Evolutionary conservation across 2,888 invertebrate genomes (phyloP), one percentile per base, ranked within the genome.

Genomic region (Synergus gifuensis): DNA sequence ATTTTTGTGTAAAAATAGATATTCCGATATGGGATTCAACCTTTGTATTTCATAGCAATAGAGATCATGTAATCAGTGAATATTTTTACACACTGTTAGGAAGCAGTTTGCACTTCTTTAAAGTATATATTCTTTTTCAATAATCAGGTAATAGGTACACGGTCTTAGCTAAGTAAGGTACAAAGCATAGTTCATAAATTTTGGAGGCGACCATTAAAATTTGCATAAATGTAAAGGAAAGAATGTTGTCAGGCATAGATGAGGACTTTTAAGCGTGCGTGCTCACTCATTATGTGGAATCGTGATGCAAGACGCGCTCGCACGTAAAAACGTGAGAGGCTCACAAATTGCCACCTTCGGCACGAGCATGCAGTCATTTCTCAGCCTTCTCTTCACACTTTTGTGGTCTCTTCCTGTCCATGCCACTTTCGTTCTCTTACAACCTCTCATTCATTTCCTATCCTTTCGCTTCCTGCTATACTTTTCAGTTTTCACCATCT

Each of bases 221-320:
- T 87, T 87, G 85, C 87, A 88, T 88, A 87, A 88, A 87, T 83
- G 83, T 84, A 82, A 77, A 78, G 78, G 78, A 82, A 73, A 77
- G 77, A 79, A 79, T 77, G 76, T 69, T 83, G 78, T 83, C 82
- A 82, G 81, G 44, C 76, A 28, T 76, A 83, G 83, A 85, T 84
- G 81, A 67, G 82, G 66, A 67, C 76, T 76, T 82, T 85, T 83
- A 86, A 85, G 85, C 86, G 86, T 87, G 88, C 87, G 87, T 89
- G 87, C 87, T 88, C 90, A 90, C 89, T 90, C 89, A 90, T 91
- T 90, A 91, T 86, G 82, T 85, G 85, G 86, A 86, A 89, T 89
- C 88, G 87, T 87, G 86, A 90, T 89, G 87, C 88, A 84, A 82
- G 86, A 86, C 85, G 86, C 86, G 85, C 84, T 80, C 83, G 81